These are phyloP conservation scores for Sciurus vulgaris DNA, from an alignment of 2,797 vertebrate genomes.

Conservation along the genomic window DNA sequence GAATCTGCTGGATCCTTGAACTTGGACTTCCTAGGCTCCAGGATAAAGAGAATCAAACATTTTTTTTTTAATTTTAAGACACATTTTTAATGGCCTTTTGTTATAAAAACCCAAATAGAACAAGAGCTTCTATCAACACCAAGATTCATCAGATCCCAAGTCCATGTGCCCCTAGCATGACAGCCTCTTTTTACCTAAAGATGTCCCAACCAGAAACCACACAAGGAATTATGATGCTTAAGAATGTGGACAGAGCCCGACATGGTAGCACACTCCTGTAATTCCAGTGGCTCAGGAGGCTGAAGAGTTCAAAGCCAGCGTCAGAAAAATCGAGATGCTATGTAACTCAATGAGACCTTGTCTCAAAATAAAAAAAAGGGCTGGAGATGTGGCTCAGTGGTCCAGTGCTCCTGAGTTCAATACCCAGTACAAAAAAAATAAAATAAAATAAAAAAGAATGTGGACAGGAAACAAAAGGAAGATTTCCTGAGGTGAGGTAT, in stretches of 20 bases:
- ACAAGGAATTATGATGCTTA: neutral
- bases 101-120: neutral
- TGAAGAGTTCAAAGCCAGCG: too few species aligned
- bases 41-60: neutral
- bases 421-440: too few species aligned
- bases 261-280: too few species aligned
- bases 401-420: neutral
- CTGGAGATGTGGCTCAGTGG: too few species aligned
- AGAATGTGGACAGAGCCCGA: neutral
- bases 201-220: neutral
- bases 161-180: too few species aligned
- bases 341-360: too few species aligned
- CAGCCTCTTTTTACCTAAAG: neutral
- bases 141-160: neutral
- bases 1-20: neutral
- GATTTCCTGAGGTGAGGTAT: neutral
- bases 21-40: neutral
- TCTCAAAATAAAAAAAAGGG: too few species aligned
- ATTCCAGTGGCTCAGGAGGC: too few species aligned
- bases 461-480: neutral
- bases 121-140: neutral
- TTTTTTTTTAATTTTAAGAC: neutral
- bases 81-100: neutral
- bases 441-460: too few species aligned
- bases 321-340: too few species aligned